These are phyloP conservation scores for Neelides folsomi DNA, from an alignment of 2,888 invertebrate species.

Conservation along the genomic window DNA sequence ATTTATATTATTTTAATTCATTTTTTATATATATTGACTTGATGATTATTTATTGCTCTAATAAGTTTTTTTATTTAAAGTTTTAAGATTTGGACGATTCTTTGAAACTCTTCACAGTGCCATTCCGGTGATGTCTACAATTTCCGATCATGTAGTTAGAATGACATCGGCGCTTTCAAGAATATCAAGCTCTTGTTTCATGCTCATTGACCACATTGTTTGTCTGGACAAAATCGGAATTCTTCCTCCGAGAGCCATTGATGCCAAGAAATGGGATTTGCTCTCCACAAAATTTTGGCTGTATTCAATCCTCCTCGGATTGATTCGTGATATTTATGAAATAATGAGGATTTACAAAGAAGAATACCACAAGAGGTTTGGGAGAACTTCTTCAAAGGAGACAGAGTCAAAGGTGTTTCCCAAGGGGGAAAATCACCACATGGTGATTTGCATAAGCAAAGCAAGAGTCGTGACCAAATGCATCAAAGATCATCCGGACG, in stretches of 20 bases:
- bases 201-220: constrained; percentile 72
- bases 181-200: constrained; percentile 61
- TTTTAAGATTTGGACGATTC: constrained; percentile 71
- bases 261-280: constrained; percentile 56
- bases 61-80: constrained; percentile 45
- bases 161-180: constrained; percentile 63
- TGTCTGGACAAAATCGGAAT: constrained; percentile 66
- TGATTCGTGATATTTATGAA: constrained; percentile 74
- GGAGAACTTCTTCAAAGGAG: background rate
- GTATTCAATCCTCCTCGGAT: constrained; percentile 62
- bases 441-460: constrained; percentile 7
- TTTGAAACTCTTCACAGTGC: constrained; percentile 65
- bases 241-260: constrained; percentile 38
- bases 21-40: constrained; percentile 2
- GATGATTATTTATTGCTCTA: background rate
- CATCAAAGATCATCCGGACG: constrained; percentile 45
- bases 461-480: constrained; percentile 20
- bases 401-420: background rate
- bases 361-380: constrained; percentile 17
- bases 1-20: constrained; percentile 6
- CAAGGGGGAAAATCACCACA: background rate
- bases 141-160: constrained; percentile 61
- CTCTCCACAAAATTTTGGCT: constrained; percentile 61
- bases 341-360: constrained; percentile 50
- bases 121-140: constrained; percentile 44